A percentile compares a stretch with the other conserved stretches of the same genome.
phyloP scores from a whole-genome alignment of 2,797 vertebrate species.

The Neosilurus mollespiculum region DNA sequence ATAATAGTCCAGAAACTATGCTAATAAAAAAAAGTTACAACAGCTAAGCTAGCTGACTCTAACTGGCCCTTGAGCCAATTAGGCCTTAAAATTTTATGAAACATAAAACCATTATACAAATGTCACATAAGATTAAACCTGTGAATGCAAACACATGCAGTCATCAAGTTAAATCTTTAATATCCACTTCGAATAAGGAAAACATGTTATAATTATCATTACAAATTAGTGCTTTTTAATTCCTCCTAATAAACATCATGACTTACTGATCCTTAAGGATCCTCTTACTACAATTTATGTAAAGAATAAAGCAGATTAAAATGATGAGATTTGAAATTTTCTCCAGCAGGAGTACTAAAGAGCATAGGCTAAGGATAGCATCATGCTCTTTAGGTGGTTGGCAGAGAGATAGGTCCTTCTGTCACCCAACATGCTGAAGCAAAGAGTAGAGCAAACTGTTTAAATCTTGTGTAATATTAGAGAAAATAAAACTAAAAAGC shows the following conservation, averaged over 20 bases:
- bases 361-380: not conserved
- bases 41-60: too few species aligned
- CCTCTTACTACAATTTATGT: not conserved
- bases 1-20: too few species aligned
- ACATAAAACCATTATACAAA: not conserved
- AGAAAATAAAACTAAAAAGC: not conserved
- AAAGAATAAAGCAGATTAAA: not conserved
- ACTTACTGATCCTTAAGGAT: not conserved
- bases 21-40: too few species aligned
- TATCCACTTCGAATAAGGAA: not conserved
- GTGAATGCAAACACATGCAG: not conserved
- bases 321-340: not conserved
- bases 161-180: not conserved
- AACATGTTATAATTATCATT: not conserved
- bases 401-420: not conserved
- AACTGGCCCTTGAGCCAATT: too few species aligned
- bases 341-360: not conserved
- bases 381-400: slow-evolving; percentile 15
- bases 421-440: slow-evolving; percentile 6
- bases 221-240: not conserved
- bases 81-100: too few species aligned
- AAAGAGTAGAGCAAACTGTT: not conserved
- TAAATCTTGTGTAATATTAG: not conserved
- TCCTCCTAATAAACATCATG: not conserved
- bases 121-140: not conserved